Conservation (phyloP, 2,113 vertebrate species). For the Amphiprion percula region DNA sequence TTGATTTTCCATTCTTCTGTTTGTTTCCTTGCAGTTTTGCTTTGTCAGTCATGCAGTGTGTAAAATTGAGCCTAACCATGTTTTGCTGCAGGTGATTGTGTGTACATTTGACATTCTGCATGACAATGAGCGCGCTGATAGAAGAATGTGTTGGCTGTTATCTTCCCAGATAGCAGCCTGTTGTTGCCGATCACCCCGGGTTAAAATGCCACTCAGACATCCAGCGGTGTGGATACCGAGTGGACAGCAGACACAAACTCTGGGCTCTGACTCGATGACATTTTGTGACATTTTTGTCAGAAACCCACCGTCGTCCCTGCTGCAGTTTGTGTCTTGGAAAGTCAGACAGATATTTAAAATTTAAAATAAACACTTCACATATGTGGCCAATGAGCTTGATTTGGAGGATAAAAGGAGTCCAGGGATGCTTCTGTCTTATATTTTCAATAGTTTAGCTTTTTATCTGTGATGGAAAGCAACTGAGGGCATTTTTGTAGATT, state of each 20-base stretch:
- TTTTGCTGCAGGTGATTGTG: constrained; percentile 14
- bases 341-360: not conserved
- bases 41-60: not conserved
- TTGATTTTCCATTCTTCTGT: no score
- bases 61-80: not conserved
- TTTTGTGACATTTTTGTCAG: constrained; percentile 73
- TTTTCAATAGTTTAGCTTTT: no score
- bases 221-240: constrained; percentile 32
- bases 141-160: constrained; percentile 29
- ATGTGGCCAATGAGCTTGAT: no score
- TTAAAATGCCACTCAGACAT: constrained; percentile 69
- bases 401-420: no score
- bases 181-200: constrained; percentile 44
- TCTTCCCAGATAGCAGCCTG: constrained; percentile 46
- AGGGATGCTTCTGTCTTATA: no score
- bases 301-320: not conserved
- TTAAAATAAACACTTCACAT: no score
- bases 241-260: constrained; percentile 38
- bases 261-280: constrained; percentile 60
- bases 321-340: not conserved
- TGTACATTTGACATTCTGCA: constrained; percentile 62
- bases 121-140: constrained; percentile 56
- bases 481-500: no score
- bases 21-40: not conserved
- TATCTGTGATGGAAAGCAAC: no score